Percentiles rank a stretch among this genome's conserved stretches.
Conservation (phyloP, 2,797 vertebrate genomes). For the Cichlasoma orientale region DNA sequence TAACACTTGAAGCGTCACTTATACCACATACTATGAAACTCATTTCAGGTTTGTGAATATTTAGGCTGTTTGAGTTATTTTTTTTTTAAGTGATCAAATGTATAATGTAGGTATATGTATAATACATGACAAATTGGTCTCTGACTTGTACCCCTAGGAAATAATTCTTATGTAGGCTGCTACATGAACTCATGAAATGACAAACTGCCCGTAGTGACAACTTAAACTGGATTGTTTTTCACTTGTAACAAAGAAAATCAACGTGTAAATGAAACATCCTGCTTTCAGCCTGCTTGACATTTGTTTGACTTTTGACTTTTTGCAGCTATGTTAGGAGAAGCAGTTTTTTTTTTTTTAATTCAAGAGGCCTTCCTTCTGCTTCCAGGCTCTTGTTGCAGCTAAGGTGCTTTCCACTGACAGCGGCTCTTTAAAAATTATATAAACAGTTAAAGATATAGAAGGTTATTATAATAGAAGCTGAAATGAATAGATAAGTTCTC, state of each 20-base stretch:
- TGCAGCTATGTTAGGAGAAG: background rate
- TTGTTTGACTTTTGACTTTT: constrained; percentile 18
- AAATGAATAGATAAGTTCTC: constrained; percentile 54
- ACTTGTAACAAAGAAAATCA: background rate
- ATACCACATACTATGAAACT: background rate
- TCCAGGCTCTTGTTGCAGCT: background rate
- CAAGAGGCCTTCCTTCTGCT: constrained; percentile 35
- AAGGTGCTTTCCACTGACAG: constrained; percentile 47
- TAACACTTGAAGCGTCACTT: background rate
- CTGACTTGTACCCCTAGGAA: constrained; percentile 15
- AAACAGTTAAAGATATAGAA: constrained; percentile 49
- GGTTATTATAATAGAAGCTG: constrained; percentile 33
- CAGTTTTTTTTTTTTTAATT: constrained; percentile 6
- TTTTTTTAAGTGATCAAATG: constrained; percentile 1
- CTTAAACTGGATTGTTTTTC: constrained; percentile 14
- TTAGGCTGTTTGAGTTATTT: background rate
- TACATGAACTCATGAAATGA: constrained; percentile 4
- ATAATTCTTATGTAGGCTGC: background rate
- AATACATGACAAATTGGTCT: constrained; percentile 17
- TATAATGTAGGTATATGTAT: constrained; percentile 6
- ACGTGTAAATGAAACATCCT: background rate
- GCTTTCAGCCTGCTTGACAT: constrained; percentile 15
- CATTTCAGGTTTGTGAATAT: constrained; percentile 14
- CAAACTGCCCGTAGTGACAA: constrained; percentile 1
- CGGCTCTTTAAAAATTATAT: constrained; percentile 43